Conservation (phyloP, 2,888 invertebrate species). For the Oscheius sp. region DNA sequence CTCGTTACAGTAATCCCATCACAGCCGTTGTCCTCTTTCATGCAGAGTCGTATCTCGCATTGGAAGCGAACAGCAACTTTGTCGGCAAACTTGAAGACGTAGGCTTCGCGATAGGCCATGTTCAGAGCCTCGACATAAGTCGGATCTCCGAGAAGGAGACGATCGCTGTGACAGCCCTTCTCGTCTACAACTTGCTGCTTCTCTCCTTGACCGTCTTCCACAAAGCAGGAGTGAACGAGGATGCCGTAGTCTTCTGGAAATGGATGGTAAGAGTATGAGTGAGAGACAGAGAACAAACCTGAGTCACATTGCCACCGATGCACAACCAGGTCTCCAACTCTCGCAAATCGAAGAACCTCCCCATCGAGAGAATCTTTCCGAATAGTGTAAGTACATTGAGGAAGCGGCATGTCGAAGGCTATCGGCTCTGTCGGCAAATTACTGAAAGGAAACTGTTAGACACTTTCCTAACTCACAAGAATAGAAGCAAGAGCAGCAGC, state of each 20-base stretch:
- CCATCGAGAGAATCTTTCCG: constrained; percentile 72
- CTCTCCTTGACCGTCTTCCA: constrained; percentile 73
- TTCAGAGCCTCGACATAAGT: constrained; percentile 73
- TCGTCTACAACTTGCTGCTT: constrained; percentile 70
- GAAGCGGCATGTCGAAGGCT: constrained; percentile 68
- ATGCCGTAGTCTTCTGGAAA: constrained; percentile 70
- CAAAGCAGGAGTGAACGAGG: constrained; percentile 72
- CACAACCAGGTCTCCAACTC: constrained; percentile 73
- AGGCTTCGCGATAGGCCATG: constrained; percentile 73
- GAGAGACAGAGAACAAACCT: constrained; percentile 41
- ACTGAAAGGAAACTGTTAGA: constrained; percentile 55
- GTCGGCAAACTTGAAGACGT: constrained; percentile 73
- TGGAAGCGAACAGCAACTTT: constrained; percentile 72
- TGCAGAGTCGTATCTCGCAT: constrained; percentile 72
- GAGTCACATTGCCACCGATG: constrained; percentile 73
- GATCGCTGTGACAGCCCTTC: constrained; percentile 71
- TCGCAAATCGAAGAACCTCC: constrained; percentile 68
- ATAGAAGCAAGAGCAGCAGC: constrained; percentile 16
- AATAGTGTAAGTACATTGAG: constrained; percentile 72
- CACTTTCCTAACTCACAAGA: neutral
- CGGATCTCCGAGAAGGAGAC: constrained; percentile 72
- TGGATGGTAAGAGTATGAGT: too few relatives aligned
- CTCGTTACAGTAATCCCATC: constrained; percentile 67
- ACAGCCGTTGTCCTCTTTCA: constrained; percentile 72
- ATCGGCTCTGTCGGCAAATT: constrained; percentile 67